Evolutionary conservation across 2,888 invertebrate genomes (phyloP).

Genomic region (Polymixis lichenea): DNA sequence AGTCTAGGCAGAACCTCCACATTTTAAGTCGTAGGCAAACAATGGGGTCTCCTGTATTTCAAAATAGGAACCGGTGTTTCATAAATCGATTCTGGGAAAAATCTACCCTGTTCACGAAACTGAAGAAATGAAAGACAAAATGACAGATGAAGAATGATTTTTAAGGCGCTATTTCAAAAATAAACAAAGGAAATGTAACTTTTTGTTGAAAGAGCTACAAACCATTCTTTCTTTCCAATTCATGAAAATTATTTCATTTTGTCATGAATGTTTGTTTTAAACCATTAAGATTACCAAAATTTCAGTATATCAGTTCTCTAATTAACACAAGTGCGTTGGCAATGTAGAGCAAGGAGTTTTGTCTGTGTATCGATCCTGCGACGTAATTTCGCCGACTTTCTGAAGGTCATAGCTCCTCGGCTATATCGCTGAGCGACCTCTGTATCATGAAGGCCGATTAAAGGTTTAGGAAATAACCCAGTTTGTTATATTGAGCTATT

Average conservation of each 20-base stretch:
- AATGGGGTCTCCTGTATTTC: background rate
- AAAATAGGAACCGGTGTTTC: background rate
- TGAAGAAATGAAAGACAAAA: background rate
- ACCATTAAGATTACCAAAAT: background rate
- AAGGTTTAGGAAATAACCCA: slow-evolving; percentile 11
- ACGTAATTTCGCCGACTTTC: background rate
- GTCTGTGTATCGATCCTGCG: slow-evolving; percentile 29
- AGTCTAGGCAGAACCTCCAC: background rate
- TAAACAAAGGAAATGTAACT: too few species aligned
- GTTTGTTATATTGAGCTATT: background rate
- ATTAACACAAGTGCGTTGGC: slow-evolving; percentile 8
- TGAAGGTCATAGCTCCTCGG: slow-evolving; percentile 31
- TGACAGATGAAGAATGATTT: background rate
- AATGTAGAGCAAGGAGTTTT: slow-evolving; percentile 20
- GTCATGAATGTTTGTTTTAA: background rate
- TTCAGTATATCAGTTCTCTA: background rate
- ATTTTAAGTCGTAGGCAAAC: background rate
- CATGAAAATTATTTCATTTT: background rate
- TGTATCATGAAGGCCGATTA: background rate
- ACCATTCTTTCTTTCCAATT: background rate
- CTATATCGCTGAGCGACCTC: slow-evolving; percentile 13
- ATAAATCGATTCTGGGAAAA: background rate
- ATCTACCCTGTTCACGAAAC: background rate
- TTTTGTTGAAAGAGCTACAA: background rate
- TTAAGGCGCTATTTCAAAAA: background rate